Conservation (phyloP, 2,888 invertebrate species). For the Nycteola revayana region DNA sequence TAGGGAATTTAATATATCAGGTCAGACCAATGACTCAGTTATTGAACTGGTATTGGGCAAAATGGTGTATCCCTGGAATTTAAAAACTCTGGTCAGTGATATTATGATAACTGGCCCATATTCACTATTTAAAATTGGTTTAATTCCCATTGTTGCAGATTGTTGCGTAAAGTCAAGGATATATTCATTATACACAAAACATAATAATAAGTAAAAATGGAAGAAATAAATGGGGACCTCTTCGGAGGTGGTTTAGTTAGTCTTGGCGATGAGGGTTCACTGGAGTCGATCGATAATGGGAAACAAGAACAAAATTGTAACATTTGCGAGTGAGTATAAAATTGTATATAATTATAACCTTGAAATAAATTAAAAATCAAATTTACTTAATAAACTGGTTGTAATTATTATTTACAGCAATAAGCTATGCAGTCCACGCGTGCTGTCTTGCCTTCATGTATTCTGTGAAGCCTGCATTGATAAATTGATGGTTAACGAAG, state of each 20-base stretch:
- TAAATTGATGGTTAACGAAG: conserved; percentile 88
- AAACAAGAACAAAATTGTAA: conserved; percentile 84
- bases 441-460: conserved; percentile 96
- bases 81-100: too few species aligned
- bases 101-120: too few species aligned
- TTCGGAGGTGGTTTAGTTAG: conserved; percentile 75
- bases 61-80: too few species aligned
- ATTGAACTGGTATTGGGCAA: too few species aligned
- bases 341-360: conserved; percentile 1
- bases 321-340: conserved; percentile 83
- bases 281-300: conserved; percentile 73
- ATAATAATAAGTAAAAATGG: conserved; percentile 82
- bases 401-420: conserved; percentile 73
- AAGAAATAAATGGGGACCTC: conserved; percentile 81
- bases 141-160: conserved; percentile 55
- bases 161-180: conserved; percentile 68
- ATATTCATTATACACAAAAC: conserved; percentile 62
- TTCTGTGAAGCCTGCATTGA: conserved; percentile 96
- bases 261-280: conserved; percentile 75
- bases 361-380: too few species aligned
- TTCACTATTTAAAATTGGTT: too few species aligned
- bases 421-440: conserved; percentile 90
- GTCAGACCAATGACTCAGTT: too few species aligned
- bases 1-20: too few species aligned
- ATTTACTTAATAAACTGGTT: too few species aligned